Conservation (phyloP, 2,888 invertebrate genomes). For the Brachypterus glaber region DNA sequence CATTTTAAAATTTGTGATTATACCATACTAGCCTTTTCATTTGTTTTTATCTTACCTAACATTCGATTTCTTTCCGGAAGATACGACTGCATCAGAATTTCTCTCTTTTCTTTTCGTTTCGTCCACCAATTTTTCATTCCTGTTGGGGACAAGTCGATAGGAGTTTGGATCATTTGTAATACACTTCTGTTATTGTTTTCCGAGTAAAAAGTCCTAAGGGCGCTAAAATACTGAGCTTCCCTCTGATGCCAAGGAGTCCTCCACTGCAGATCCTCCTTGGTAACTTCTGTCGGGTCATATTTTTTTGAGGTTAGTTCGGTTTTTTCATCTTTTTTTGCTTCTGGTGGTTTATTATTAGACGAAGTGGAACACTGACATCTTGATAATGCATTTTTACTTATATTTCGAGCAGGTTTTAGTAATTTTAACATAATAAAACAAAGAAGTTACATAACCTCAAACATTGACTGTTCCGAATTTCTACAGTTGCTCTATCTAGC, state of each 20-base stretch:
- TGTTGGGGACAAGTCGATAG: constrained; percentile 43
- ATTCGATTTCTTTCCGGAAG: constrained; percentile 49
- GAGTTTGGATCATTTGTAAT: constrained; percentile 41
- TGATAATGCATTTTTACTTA: no score
- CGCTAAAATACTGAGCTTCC: constrained; percentile 49
- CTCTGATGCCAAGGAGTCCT: constrained; percentile 51
- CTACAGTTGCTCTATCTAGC: no score
- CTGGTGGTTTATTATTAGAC: background rate
- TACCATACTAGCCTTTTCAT: background rate
- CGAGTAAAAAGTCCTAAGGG: constrained; percentile 49
- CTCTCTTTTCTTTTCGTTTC: constrained; percentile 41
- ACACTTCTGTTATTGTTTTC: constrained; percentile 44
- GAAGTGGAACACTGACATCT: no score
- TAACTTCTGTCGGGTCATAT: constrained; percentile 19
- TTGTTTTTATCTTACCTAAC: no score
- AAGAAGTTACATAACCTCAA: no score
- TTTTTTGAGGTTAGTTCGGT: constrained; percentile 7
- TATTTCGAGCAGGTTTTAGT: no score
- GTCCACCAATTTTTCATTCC: constrained; percentile 50
- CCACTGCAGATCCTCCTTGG: constrained; percentile 46
- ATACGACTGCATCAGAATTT: constrained; percentile 52
- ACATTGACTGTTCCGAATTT: no score
- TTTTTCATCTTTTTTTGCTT: constrained; percentile 1
- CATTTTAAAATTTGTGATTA: no score
- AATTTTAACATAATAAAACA: no score